Evolutionary conservation across 2,797 vertebrate genomes (phyloP).

Genomic region (Capromys pilorides): DNA sequence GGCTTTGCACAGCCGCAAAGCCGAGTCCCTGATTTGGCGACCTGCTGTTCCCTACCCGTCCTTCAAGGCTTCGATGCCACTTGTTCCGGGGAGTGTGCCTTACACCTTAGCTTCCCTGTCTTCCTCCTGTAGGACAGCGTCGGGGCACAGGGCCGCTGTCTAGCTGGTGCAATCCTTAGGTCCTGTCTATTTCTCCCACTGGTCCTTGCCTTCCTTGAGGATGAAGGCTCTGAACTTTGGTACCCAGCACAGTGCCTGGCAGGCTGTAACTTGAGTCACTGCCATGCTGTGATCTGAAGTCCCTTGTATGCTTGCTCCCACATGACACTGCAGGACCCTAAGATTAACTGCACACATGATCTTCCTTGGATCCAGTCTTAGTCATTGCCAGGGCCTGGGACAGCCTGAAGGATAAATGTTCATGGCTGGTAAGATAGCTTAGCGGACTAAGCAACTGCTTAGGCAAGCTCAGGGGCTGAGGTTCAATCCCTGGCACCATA

Average conservation of each 20-base stretch:
- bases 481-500: too few species aligned
- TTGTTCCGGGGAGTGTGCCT: background rate
- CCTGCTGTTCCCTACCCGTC: background rate
- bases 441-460: too few species aligned
- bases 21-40: background rate
- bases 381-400: background rate
- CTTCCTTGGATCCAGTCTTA: background rate
- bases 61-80: background rate
- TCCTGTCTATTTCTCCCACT: background rate
- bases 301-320: background rate
- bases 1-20: background rate
- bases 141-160: background rate
- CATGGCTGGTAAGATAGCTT: too few species aligned
- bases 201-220: background rate
- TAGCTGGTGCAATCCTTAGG: accelerated
- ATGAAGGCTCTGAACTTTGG: background rate
- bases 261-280: background rate
- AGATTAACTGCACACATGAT: background rate
- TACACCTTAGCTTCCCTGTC: background rate
- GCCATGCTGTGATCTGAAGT: background rate
- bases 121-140: background rate
- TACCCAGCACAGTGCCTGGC: background rate
- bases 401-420: background rate
- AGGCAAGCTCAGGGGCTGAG: too few species aligned
- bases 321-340: background rate